A percentile compares a stretch with the other conserved stretches of the same genome.
phyloP scores from a whole-genome alignment of 2,888 invertebrate species.

The Gordius sp. region DNA sequence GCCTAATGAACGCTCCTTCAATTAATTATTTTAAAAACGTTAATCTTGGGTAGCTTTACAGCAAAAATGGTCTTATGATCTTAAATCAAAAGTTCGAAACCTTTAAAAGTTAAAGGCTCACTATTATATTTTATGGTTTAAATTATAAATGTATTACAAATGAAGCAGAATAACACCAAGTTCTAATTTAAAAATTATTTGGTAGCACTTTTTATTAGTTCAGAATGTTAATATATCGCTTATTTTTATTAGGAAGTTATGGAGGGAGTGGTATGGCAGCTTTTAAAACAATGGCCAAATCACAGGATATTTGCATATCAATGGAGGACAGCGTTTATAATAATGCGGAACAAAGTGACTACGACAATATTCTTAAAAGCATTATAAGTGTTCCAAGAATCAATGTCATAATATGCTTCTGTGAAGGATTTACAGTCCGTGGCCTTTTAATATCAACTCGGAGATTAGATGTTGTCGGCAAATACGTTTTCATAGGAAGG shows the following conservation, averaged over 20 bases:
- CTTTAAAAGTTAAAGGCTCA: no score
- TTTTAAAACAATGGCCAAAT: slow-evolving; percentile 42
- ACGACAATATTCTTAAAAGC: slow-evolving; percentile 28
- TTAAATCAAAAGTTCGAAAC: no score
- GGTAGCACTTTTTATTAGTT: not conserved
- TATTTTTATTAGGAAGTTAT: slow-evolving; percentile 39
- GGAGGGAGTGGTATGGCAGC: slow-evolving; percentile 48
- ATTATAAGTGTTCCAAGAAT: slow-evolving; percentile 29
- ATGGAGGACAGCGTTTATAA: slow-evolving; percentile 39
- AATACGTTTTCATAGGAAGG: slow-evolving; percentile 43
- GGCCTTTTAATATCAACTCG: slow-evolving; percentile 39
- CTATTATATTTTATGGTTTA: no score
- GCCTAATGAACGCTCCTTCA: no score
- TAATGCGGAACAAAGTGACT: slow-evolving; percentile 36
- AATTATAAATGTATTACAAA: not conserved
- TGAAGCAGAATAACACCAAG: not conserved
- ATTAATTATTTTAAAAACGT: no score
- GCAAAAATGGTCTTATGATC: no score
- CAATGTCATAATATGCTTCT: slow-evolving; percentile 47
- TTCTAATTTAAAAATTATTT: not conserved
- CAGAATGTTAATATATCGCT: not conserved
- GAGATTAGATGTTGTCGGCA: slow-evolving; percentile 35
- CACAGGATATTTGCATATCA: slow-evolving; percentile 44
- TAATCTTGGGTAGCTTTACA: no score
- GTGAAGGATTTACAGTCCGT: slow-evolving; percentile 45